These are phyloP conservation scores for Coptotermes formosanus DNA, from an alignment of 1,140 invertebrate genomes.

Conservation along the genomic window DNA sequence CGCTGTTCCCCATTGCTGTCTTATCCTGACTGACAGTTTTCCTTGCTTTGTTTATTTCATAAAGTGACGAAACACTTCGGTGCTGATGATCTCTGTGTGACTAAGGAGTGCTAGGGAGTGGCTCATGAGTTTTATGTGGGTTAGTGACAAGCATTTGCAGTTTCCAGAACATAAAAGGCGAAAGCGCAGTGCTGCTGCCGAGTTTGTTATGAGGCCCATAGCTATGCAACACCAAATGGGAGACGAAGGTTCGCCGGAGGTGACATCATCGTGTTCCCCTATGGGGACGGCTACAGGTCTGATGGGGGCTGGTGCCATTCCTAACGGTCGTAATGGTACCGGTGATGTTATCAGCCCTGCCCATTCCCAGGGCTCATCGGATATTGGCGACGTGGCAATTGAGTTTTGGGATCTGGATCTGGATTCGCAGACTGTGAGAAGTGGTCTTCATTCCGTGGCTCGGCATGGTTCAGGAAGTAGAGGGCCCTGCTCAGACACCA, in stretches of 20 bases:
- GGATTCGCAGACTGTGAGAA: conserved; percentile 44
- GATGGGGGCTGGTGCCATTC: conserved; percentile 36
- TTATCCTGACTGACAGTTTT: too few relatives aligned
- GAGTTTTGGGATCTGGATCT: conserved; percentile 77
- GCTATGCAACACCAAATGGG: conserved; percentile 47
- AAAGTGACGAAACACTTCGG: too few relatives aligned
- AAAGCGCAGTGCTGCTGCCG: background rate
- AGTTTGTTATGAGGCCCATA: conserved; percentile 16
- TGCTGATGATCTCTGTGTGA: too few relatives aligned
- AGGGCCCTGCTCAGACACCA: conserved; percentile 46
- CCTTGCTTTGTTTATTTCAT: too few relatives aligned
- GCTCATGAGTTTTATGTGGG: background rate
- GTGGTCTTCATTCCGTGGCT: conserved; percentile 41
- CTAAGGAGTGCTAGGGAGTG: too few relatives aligned
- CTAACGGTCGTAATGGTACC: conserved; percentile 39
- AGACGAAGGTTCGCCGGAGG: conserved; percentile 71
- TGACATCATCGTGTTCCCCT: conserved; percentile 60
- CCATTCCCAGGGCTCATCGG: conserved; percentile 62
- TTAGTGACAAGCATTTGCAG: background rate
- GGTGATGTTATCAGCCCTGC: conserved; percentile 57
- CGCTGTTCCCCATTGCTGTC: too few relatives aligned
- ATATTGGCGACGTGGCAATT: conserved; percentile 68
- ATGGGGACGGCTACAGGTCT: conserved; percentile 52
- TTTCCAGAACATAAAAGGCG: background rate
- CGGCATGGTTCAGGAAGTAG: conserved; percentile 41